These are phyloP conservation scores for Rhincodon typus DNA, from an alignment of 2,797 vertebrate species.

Conservation along the genomic window DNA sequence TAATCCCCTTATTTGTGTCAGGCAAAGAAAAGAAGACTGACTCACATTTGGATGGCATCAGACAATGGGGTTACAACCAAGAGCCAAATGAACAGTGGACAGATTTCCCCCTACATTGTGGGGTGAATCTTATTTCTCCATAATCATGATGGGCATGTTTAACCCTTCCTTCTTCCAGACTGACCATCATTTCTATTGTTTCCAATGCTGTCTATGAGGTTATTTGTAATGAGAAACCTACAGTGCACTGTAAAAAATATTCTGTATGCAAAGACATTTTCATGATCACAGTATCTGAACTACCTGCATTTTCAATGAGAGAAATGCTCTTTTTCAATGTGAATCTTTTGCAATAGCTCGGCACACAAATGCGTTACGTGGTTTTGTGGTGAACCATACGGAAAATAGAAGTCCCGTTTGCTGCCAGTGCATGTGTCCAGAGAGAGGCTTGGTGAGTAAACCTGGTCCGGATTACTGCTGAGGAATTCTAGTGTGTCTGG, in stretches of 20 bases:
- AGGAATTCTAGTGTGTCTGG: neutral
- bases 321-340: neutral
- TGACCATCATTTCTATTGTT: neutral
- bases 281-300: neutral
- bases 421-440: neutral
- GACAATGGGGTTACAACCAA: slow-evolving; percentile 66
- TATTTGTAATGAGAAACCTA: neutral
- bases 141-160: neutral
- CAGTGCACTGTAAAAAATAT: neutral
- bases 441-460: neutral
- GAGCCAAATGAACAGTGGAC: slow-evolving; percentile 42
- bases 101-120: slow-evolving; percentile 35
- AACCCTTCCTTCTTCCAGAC: neutral
- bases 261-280: neutral
- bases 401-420: neutral
- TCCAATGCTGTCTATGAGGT: neutral
- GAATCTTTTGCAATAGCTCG: neutral
- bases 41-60: slow-evolving; percentile 66
- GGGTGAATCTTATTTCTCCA: neutral
- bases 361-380: neutral
- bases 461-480: neutral
- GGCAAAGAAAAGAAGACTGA: slow-evolving; percentile 78
- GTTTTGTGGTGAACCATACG: neutral
- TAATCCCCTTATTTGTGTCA: slow-evolving; percentile 99
- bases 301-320: neutral